phyloP scores from a whole-genome alignment of 2,113 vertebrate species.

The Thamnophis sirtalis region DNA sequence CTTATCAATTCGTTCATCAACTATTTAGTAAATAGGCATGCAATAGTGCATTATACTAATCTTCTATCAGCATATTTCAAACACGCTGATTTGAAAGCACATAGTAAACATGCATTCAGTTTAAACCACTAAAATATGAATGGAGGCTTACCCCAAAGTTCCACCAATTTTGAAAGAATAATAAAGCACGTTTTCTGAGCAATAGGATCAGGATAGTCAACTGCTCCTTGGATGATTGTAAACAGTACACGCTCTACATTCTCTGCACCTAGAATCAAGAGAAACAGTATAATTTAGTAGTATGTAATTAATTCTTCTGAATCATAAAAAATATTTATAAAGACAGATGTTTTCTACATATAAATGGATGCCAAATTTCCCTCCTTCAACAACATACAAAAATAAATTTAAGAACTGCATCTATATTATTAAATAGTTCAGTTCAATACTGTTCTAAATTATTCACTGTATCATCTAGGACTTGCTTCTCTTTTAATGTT shows the following conservation, averaged over 20 bases:
- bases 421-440: background rate
- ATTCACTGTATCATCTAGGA: background rate
- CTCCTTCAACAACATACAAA: background rate
- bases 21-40: background rate
- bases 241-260: slow-evolving; percentile 91
- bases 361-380: background rate
- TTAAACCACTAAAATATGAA: slow-evolving; percentile 15
- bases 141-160: slow-evolving; percentile 85
- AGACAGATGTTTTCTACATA: background rate
- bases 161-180: slow-evolving; percentile 90
- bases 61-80: background rate
- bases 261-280: slow-evolving; percentile 75
- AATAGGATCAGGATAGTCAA: slow-evolving; percentile 93
- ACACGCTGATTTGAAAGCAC: background rate
- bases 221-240: slow-evolving; percentile 95
- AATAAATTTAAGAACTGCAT: background rate
- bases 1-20: background rate
- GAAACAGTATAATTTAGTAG: background rate
- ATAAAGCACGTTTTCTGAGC: slow-evolving; percentile 98
- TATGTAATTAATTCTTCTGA: background rate
- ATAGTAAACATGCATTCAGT: slow-evolving; percentile 16
- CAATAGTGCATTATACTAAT: background rate
- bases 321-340: background rate
- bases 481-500: background rate
- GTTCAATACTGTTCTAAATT: background rate